Evolutionary conservation across 2,888 invertebrate species (phyloP).

Genomic region (Himalopsyche tibetana): DNA sequence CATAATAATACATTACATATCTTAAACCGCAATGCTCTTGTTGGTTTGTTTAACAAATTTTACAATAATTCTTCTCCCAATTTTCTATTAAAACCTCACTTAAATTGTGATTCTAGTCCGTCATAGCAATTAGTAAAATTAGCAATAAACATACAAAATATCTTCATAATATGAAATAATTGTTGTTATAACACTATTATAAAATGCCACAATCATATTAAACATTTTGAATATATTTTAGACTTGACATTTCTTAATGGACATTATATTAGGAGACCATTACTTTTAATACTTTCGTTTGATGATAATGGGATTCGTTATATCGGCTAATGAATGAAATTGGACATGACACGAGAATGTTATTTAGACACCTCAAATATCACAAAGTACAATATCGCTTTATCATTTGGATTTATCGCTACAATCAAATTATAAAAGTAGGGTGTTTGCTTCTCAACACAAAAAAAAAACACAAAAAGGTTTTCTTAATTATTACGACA

Average conservation of each 20-base stretch:
- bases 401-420: conserved; percentile 41
- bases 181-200: background rate
- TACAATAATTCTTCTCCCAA: too few species aligned
- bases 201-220: background rate
- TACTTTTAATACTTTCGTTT: conserved; percentile 20
- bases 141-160: background rate
- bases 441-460: conserved; percentile 11
- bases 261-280: background rate
- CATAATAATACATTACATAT: too few species aligned
- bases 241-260: background rate
- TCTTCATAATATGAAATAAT: background rate
- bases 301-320: conserved; percentile 7
- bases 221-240: background rate
- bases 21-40: too few species aligned
- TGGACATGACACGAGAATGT: background rate
- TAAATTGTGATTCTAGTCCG: too few species aligned
- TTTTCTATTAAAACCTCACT: too few species aligned
- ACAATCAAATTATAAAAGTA: conserved; percentile 12
- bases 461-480: background rate
- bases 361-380: conserved; percentile 5
- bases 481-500: background rate
- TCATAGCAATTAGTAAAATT: too few species aligned
- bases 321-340: background rate
- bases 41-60: too few species aligned
- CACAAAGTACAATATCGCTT: conserved; percentile 35